Evolutionary conservation across 1,140 invertebrate species (phyloP).

Genomic region (Leptopilina clavipes): DNA sequence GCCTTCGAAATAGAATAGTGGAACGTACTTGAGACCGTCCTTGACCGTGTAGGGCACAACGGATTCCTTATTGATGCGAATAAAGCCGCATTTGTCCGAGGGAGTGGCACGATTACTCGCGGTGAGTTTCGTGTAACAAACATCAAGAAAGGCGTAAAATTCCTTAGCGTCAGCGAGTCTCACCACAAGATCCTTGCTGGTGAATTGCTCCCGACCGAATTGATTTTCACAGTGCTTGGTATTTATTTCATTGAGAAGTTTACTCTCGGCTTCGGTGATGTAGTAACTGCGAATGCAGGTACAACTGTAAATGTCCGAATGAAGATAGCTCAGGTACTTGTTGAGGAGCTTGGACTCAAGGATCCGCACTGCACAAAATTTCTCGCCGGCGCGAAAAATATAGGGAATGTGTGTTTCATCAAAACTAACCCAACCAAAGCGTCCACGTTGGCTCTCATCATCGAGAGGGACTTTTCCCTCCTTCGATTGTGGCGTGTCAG

Average conservation of each 20-base stretch:
- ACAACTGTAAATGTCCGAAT: conserved; percentile 89
- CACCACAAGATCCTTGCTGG: conserved; percentile 92
- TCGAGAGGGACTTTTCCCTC: conserved; percentile 76
- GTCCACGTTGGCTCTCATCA: conserved; percentile 87
- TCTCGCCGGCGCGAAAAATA: conserved; percentile 87
- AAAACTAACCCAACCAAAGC: conserved; percentile 92
- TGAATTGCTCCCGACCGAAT: conserved; percentile 93
- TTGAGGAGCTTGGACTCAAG: conserved; percentile 91
- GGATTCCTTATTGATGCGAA: conserved; percentile 94
- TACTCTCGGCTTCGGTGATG: conserved; percentile 92
- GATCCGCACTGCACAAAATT: conserved; percentile 93
- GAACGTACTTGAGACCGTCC: conserved; percentile 89
- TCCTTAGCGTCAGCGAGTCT: conserved; percentile 89
- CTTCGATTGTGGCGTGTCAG: conserved; percentile 54
- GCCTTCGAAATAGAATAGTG: conserved; percentile 95
- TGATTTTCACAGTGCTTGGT: conserved; percentile 91
- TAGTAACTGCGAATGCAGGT: conserved; percentile 95
- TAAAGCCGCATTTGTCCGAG: conserved; percentile 91
- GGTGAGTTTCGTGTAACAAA: conserved; percentile 89
- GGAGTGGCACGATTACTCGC: conserved; percentile 77
- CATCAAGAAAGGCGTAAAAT: conserved; percentile 92
- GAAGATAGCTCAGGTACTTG: conserved; percentile 87
- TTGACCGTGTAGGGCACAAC: conserved; percentile 94
- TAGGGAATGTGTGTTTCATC: conserved; percentile 91
- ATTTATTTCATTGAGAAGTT: conserved; percentile 95